Base-by-base conservation (phyloP, 2,888 invertebrate species). In the Platynereis dumerilii region DNA sequence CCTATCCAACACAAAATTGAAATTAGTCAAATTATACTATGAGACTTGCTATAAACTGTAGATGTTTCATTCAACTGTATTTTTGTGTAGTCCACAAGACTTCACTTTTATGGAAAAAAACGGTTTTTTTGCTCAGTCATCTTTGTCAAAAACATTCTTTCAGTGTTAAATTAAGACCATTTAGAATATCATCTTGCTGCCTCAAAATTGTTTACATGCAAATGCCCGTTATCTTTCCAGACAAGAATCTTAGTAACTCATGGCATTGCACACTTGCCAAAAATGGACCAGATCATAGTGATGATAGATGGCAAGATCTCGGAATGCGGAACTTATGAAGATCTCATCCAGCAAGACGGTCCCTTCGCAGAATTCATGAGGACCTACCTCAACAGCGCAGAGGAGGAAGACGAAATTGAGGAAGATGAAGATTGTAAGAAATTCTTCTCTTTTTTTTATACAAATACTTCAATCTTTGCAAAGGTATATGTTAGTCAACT, bases 371-470 rank as follows among this genome's bases (percentile, higher is more conserved):
- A 80, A 61, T 80, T 81, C 66, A 72, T 82, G 28, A 72, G 76
- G 42, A 76, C 74, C 60, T 80, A 81, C 67, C 74, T 87, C 27
- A 76, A 80, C 22, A 80, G 85, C 64, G 86, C 83, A 15, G 59
- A 59, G 10, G 45, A 45, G 2, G 56, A 56, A 20, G 34, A 28
- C 10, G 61, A 61, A n/a, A 39, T 56, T 15, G 56, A 42, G 2
- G 48, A 29, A 1, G 62, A 57, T 42, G n/a, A 3, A 2, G 61
- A 61, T 5, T 34, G 60, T 60, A 24, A 61, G 42, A n/a, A 15
- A n/a, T n/a, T 10, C 53, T 17, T 10, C 53, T 17, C 15, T 20
- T 53, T 53, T 12, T 53, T 20, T 17, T 53, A 17, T 20, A 20
- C 15, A 42, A 42, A 12, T 17, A 42, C 17, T 42, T 42, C 17